Evolutionary conservation across 2,888 invertebrate genomes (phyloP).

Genomic region (Calameuta idolon): DNA sequence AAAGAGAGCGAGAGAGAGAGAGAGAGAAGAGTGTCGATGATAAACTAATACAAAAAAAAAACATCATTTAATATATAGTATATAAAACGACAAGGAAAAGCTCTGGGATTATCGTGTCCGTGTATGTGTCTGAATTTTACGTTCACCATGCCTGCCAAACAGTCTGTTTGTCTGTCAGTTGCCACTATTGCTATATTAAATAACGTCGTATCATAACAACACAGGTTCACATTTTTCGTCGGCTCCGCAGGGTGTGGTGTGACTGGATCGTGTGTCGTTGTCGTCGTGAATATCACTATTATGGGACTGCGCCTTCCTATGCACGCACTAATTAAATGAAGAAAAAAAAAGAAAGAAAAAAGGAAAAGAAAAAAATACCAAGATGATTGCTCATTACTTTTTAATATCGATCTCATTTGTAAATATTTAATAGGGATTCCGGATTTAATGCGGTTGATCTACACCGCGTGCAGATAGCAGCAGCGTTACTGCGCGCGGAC

Average conservation of each 20-base stretch:
- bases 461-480: not conserved
- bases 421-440: constrained; percentile 44
- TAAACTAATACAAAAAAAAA: not conserved
- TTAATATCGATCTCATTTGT: constrained; percentile 55
- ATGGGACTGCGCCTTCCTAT: constrained; percentile 49
- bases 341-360: constrained; percentile 18
- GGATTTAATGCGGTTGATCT: constrained; percentile 16
- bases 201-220: constrained; percentile 36
- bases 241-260: constrained; percentile 48
- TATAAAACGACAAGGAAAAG: constrained; percentile 25
- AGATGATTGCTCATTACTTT: constrained; percentile 52
- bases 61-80: not conserved
- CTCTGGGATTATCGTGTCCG: constrained; percentile 45
- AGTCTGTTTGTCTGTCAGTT: constrained; percentile 62
- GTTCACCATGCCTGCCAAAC: constrained; percentile 58
- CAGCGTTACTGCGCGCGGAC: not conserved
- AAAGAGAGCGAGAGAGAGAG: constrained; percentile 21
- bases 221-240: constrained; percentile 41
- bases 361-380: constrained; percentile 24
- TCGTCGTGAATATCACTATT: constrained; percentile 21
- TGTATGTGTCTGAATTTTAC: constrained; percentile 36
- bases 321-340: constrained; percentile 39
- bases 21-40: constrained; percentile 21
- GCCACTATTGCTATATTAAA: constrained; percentile 48
- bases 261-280: constrained; percentile 45